phyloP scores from a whole-genome alignment of 2,113 vertebrate genomes.

The Campylorhamphus procurvoides region DNA sequence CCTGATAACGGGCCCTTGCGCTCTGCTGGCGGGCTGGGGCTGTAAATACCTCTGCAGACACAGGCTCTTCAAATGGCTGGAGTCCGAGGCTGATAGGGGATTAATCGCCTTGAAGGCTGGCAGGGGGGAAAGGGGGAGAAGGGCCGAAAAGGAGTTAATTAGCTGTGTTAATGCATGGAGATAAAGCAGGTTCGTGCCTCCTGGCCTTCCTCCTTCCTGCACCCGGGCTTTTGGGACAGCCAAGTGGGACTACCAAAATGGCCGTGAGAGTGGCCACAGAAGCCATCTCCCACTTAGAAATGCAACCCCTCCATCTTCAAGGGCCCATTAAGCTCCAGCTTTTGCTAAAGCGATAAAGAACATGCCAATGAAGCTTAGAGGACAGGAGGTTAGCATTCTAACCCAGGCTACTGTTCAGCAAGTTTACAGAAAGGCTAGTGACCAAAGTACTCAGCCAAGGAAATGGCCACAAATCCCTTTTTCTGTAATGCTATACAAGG shows the following conservation, averaged over 20 bases:
- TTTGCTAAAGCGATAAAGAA: conserved; percentile 12
- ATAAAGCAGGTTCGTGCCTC: conserved; percentile 53
- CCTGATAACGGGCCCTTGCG: conserved; percentile 60
- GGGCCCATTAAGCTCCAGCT: neutral
- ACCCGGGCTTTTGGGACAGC: conserved; percentile 19
- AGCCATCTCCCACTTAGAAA: conserved; percentile 11
- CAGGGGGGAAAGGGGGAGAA: neutral
- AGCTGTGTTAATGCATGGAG: conserved; percentile 56
- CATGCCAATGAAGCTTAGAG: conserved; percentile 1
- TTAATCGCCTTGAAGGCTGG: conserved; percentile 26
- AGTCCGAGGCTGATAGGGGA: conserved; percentile 52
- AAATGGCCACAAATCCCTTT: neutral
- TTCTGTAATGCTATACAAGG: neutral
- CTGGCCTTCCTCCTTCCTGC: neutral
- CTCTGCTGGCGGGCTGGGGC: conserved; percentile 36
- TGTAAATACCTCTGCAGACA: conserved; percentile 71
- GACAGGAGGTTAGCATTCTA: neutral
- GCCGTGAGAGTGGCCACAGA: neutral
- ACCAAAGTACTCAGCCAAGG: neutral
- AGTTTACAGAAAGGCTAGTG: neutral
- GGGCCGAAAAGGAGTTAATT: conserved; percentile 56
- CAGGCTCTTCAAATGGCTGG: conserved; percentile 54
- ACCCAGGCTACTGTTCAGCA: conserved; percentile 5
- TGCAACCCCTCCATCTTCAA: neutral
- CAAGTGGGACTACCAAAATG: conserved; percentile 16